Evolutionary conservation across 2,113 vertebrate genomes (phyloP), one percentile per base, ranked within the genome.

Genomic region (Microcebus jonahi): DNA sequence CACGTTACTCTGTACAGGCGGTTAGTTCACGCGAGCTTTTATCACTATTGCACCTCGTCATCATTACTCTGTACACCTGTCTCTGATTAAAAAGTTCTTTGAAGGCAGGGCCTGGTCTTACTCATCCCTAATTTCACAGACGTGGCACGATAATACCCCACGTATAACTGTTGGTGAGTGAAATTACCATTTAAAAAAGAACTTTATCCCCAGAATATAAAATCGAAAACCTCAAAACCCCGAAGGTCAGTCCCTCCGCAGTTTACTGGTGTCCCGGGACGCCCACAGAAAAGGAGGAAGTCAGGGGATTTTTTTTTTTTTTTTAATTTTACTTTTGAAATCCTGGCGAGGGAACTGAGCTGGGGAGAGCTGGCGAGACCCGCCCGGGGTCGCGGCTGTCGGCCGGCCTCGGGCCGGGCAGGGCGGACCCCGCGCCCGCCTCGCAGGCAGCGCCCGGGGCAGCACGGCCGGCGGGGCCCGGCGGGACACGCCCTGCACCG

Each of bases 221-320:
- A 77, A 73, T 34, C 27, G 42, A 76, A 86, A 95, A 59, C 50
- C 65, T 81, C 18, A 5, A 29, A 80, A 81, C 11, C 61, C 34
- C 79, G 14, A 88, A 92, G 61, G 88, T 14, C 87, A 42, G 21
- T 21, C 55, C 27, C 36, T 5, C 76, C 12, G 31, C 55, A 45
- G 65, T 9, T 71, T 68, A 75, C 3, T n/a, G 59, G 79, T 42
- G 91, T 84, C 23, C 73, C 84, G 48, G 45, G 70, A 36, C 75
- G 25, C 5, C 21, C 29, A 77, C 88, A 67, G 36, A 97, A 88
- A 93, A 94, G 34, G 73, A 95, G 96, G 96, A 97, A 97, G 97
- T 97, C 90, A 15, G 39, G 65, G 7, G 57, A 42, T 23, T 48
- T 87, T 25, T 31, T 27, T 17, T 45, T 45, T 45, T 36, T 48